Conservation (phyloP, 2,113 vertebrate genomes). For the Amblyopsis rosae region DNA sequence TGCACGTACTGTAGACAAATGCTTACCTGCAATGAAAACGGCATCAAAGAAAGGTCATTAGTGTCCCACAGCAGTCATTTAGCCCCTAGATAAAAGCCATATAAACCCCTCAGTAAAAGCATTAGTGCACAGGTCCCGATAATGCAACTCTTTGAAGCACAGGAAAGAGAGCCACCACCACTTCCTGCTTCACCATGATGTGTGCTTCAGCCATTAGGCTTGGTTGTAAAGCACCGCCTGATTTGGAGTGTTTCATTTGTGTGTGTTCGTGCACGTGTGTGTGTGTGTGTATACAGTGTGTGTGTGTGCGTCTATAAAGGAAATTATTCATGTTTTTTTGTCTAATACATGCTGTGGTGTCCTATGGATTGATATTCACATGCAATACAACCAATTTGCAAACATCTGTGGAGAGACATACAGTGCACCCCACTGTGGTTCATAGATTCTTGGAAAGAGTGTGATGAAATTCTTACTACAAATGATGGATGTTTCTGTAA, state of each 20-base stretch:
- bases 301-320: constrained; percentile 16
- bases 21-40: constrained; percentile 2
- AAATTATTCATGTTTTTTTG: too few species aligned
- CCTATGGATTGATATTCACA: too few species aligned
- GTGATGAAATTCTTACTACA: too few species aligned
- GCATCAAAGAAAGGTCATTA: constrained; percentile 13
- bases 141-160: constrained; percentile 60
- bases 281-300: constrained; percentile 8
- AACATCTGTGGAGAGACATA: too few species aligned
- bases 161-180: constrained; percentile 36
- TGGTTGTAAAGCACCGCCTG: background rate
- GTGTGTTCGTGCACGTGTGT: background rate
- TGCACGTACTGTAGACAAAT: too few species aligned
- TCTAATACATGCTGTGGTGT: background rate
- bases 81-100: constrained; percentile 50
- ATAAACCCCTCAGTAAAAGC: constrained; percentile 41
- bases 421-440: too few species aligned
- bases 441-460: too few species aligned
- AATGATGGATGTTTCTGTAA: too few species aligned
- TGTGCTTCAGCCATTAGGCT: constrained; percentile 41
- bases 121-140: constrained; percentile 40
- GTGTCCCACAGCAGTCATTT: constrained; percentile 33
- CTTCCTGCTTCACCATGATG: constrained; percentile 54
- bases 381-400: too few species aligned
- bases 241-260: background rate